A percentile compares a stretch with the other conserved stretches of the same genome.
phyloP scores from a whole-genome alignment of 2,797 vertebrate genomes.

The Danio jaintianensis region DNA sequence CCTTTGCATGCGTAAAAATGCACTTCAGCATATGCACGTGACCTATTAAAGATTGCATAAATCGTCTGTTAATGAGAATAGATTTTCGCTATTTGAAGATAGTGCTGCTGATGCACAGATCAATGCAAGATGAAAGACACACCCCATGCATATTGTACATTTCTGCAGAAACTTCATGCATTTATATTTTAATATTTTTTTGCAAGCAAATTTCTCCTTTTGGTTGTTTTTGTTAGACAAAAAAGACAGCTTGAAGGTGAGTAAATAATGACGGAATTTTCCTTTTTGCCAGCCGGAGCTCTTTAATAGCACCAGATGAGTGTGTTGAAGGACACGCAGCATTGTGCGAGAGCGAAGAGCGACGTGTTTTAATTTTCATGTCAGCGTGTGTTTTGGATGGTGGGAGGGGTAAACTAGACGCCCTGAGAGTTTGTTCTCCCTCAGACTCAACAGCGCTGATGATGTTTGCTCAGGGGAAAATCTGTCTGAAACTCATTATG shows the following conservation, averaged over 20 bases:
- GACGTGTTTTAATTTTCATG: conserved; percentile 19
- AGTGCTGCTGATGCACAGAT: neutral
- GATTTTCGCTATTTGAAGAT: neutral
- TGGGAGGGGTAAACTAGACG: conserved; percentile 23
- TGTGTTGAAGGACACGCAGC: conserved; percentile 7
- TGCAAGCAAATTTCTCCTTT: neutral
- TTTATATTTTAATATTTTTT: neutral
- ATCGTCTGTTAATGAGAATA: conserved; percentile 74
- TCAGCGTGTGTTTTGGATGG: conserved; percentile 30
- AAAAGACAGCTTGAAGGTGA: neutral
- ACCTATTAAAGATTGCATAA: conserved; percentile 76
- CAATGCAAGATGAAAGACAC: neutral
- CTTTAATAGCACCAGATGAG: neutral
- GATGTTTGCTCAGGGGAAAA: conserved; percentile 68
- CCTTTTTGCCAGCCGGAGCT: neutral
- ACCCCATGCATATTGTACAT: neutral
- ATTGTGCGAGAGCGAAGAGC: neutral
- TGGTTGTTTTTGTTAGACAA: neutral
- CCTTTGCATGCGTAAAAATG: neutral
- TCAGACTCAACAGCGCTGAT: conserved; percentile 47
- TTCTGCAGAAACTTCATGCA: neutral
- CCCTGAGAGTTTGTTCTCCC: conserved; percentile 15
- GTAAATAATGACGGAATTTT: neutral
- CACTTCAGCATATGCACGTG: neutral
- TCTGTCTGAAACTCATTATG: conserved; percentile 41